A percentile compares a stretch with the other conserved stretches of the same genome.
These are phyloP conservation scores for Pseudolaguvia tuberculata DNA, from an alignment of 2,113 vertebrate genomes.

Conservation along the genomic window DNA sequence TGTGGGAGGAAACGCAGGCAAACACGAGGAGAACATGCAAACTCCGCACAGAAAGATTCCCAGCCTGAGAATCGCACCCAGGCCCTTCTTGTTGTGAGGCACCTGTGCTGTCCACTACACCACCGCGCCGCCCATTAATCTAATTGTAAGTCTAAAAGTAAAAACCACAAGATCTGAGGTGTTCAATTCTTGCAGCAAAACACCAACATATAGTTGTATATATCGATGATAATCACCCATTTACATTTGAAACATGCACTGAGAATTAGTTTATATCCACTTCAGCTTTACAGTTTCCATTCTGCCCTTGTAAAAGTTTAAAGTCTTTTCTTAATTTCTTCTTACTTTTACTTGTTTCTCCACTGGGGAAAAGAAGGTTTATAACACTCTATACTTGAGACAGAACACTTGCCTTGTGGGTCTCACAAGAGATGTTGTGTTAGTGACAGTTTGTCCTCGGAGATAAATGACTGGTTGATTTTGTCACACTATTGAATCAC, in stretches of 20 bases:
- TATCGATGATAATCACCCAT: background rate
- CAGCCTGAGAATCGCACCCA: too few relatives aligned
- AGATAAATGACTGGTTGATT: constrained; percentile 49
- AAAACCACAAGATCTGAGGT: too few relatives aligned
- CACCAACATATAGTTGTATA: background rate
- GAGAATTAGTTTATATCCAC: background rate
- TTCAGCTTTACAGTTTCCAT: constrained; percentile 6
- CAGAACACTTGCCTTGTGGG: constrained; percentile 45
- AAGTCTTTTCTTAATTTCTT: constrained; percentile 15
- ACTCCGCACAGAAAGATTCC: too few relatives aligned
- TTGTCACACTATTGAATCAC: constrained; percentile 52
- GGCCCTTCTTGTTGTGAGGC: too few relatives aligned
- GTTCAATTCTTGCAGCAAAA: background rate
- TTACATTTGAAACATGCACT: background rate
- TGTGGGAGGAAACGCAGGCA: too few relatives aligned
- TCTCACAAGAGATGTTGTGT: constrained; percentile 48
- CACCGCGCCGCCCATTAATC: too few relatives aligned
- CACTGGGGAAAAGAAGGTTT: constrained; percentile 47
- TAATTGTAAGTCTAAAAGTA: background rate
- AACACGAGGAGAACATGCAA: too few relatives aligned
- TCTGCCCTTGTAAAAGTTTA: constrained; percentile 17
- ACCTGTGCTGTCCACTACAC: too few relatives aligned
- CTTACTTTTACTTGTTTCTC: constrained; percentile 33
- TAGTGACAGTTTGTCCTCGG: constrained; percentile 54
- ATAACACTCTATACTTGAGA: constrained; percentile 50